These are phyloP conservation scores for Hystrix brachyura DNA, from an alignment of 2,113 vertebrate genomes.

Conservation along the genomic window DNA sequence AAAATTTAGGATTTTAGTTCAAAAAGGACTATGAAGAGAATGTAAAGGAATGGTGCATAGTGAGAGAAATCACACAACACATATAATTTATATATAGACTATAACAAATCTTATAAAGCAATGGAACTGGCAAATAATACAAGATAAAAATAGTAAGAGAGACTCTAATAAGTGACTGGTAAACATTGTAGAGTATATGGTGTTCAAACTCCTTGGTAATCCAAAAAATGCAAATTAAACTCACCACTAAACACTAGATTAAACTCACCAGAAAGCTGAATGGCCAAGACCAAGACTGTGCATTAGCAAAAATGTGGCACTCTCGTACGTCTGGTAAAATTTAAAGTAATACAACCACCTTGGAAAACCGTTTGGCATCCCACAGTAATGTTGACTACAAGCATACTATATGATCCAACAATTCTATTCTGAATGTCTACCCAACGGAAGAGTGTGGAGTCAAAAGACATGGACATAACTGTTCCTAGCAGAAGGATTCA, in stretches of 20 bases:
- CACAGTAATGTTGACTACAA: not conserved
- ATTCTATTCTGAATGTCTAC: not conserved
- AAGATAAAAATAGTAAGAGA: not conserved
- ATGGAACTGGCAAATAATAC: not conserved
- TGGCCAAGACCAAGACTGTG: not conserved
- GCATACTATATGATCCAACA: not conserved
- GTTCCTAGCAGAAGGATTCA: not conserved
- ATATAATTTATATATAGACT: not conserved
- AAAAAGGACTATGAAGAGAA: not conserved
- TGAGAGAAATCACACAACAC: not conserved
- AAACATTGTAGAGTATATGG: not conserved
- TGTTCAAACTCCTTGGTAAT: not conserved
- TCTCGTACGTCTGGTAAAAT: not conserved
- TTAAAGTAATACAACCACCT: not conserved
- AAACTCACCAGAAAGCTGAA: not conserved
- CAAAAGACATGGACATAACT: not conserved
- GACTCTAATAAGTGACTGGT: not conserved
- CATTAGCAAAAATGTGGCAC: not conserved
- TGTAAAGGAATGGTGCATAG: not conserved
- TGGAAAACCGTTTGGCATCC: not conserved
- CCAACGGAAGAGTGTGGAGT: not conserved
- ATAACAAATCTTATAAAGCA: not conserved
- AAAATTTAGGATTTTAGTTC: constrained; percentile 42
- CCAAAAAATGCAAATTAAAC: constrained; percentile 40
- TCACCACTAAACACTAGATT: not conserved